Conservation (phyloP, 2,113 vertebrate genomes). For the Ivindomyrus marchei region DNA sequence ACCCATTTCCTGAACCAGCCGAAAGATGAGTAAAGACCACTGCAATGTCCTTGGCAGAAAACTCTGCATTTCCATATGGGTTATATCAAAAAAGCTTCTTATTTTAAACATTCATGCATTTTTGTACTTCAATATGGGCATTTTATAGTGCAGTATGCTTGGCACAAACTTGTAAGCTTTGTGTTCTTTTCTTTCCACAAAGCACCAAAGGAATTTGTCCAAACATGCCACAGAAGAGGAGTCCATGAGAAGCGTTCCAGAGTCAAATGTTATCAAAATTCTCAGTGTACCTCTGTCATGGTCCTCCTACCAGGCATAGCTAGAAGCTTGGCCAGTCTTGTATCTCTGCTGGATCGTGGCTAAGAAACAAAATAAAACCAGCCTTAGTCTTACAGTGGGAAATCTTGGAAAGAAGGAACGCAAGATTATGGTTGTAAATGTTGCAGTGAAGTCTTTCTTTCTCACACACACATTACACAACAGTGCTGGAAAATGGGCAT, state of each 20-base stretch:
- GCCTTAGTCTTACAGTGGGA: background rate
- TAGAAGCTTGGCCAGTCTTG: background rate
- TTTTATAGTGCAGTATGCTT: slow-evolving; percentile 8
- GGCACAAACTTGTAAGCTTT: background rate
- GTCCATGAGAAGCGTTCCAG: background rate
- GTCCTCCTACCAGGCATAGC: background rate
- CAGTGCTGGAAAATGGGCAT: slow-evolving; percentile 20
- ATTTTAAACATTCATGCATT: slow-evolving; percentile 34
- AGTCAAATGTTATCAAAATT: background rate
- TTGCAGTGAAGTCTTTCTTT: slow-evolving; percentile 19
- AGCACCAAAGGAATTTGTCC: background rate
- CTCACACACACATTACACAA: background rate
- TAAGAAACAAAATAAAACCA: background rate
- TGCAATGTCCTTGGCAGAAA: slow-evolving; percentile 39
- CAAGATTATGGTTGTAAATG: too few species aligned
- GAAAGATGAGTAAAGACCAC: slow-evolving; percentile 37
- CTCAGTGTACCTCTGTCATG: too few species aligned
- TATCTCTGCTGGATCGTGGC: background rate
- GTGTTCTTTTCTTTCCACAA: background rate
- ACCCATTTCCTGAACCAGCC: slow-evolving; percentile 30
- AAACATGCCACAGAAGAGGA: background rate
- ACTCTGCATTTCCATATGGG: slow-evolving; percentile 33
- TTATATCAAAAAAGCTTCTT: slow-evolving; percentile 40
- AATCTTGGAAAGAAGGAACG: background rate
- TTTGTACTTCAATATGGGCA: slow-evolving; percentile 25